phyloP scores from a whole-genome alignment of 2,113 vertebrate genomes.

The Xenopus borealis region DNA sequence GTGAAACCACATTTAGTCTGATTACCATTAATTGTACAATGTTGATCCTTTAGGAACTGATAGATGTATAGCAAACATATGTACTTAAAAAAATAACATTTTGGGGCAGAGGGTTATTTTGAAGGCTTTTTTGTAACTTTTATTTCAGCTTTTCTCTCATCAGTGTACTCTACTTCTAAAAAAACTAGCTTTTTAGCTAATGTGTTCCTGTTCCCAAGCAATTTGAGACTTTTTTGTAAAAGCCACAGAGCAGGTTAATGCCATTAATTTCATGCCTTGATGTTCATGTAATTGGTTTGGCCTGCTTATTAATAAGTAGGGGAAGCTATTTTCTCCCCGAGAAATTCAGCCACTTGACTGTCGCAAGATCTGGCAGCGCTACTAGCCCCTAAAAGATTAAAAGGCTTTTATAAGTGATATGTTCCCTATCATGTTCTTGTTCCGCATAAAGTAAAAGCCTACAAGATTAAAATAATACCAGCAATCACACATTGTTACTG shows the following conservation, averaged over 20 bases:
- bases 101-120: too few species aligned
- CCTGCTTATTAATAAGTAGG: slow-evolving; percentile 9
- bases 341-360: neutral
- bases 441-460: too few species aligned
- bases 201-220: neutral
- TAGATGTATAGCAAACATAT: too few species aligned
- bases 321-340: slow-evolving; percentile 10
- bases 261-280: slow-evolving; percentile 20
- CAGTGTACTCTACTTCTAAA: too few species aligned
- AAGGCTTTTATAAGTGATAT: neutral
- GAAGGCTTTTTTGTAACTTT: too few species aligned
- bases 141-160: too few species aligned
- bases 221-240: neutral
- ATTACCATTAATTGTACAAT: too few species aligned
- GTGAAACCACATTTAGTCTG: too few species aligned
- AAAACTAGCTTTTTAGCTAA: neutral
- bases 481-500: too few species aligned
- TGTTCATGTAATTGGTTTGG: slow-evolving; percentile 11
- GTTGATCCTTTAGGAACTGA: too few species aligned
- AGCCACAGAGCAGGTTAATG: slow-evolving; percentile 13
- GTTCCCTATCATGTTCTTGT: neutral
- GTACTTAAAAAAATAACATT: too few species aligned
- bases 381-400: neutral
- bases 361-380: neutral
- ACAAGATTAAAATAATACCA: too few species aligned